Evolutionary conservation across 1,140 invertebrate species (phyloP), one percentile per base, ranked within the genome.

Genomic region (Drosophila seguyi): DNA sequence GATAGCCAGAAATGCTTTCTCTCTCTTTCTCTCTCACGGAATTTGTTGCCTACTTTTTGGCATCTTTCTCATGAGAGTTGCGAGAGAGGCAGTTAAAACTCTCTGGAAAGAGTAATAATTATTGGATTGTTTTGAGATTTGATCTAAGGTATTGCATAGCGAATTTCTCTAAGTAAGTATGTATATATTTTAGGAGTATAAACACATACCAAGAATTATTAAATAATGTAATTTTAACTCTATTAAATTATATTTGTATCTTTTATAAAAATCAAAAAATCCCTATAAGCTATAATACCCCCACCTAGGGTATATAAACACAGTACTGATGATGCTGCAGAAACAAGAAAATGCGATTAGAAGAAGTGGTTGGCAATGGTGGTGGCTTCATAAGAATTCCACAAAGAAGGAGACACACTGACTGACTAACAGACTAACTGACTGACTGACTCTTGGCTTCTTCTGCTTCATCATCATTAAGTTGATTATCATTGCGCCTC

Each of bases 321-420:
- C 56, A 80, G 61, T 67, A 58, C 66, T 73, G 79, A 86, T 87
- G 83, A 87, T 86, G 83, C 47, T 79, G 83, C 83, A 87, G 75
- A 87, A 87, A 83, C 75, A 68, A 82, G 75, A 79, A 84, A 79
- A 66, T 45, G 61, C 76, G 76, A 88, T 87, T 88, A 88, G 85
- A 84, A 82, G 61, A 73, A 62, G 57, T 57, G 52, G 61, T 47
- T 74, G 71, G 50, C 48, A 69, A 47, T 57, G 25, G 58, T 41
- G 73, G 59, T 42, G 14, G 50, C 42, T 44, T 36, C 47, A 60
- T 41, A 42, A 73, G 69, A 73, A 67, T 69, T 42, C 66, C 31
- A 48, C 25, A 41, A 39, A 34, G 39, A 27, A 39, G 38, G 41
- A 67, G 63, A 48, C 81, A 76, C 71, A 69, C 78, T 72, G 65